A percentile compares a stretch with the other conserved stretches of the same genome.
These are phyloP conservation scores for Rhegmatorhina hoffmannsi DNA, from an alignment of 2,113 vertebrate species.

Conservation along the genomic window DNA sequence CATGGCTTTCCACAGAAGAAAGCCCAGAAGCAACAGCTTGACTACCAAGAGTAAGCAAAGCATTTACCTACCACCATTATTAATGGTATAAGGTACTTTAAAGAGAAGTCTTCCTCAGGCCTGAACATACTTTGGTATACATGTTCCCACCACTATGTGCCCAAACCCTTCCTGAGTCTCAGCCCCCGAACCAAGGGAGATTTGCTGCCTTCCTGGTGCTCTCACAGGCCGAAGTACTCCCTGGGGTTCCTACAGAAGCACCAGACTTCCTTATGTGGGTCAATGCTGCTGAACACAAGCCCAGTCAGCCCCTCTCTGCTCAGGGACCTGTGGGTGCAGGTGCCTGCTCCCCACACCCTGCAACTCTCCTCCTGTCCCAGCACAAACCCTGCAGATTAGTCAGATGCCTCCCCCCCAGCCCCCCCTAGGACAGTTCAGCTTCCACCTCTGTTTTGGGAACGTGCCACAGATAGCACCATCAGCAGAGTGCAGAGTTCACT, in stretches of 20 bases:
- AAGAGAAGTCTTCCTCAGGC: background rate
- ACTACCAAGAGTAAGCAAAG: background rate
- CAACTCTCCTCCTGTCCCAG: background rate
- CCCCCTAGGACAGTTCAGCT: background rate
- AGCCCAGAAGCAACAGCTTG: background rate
- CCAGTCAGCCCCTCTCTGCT: background rate
- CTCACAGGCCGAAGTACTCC: background rate
- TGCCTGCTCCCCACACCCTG: background rate
- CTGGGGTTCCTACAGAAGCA: background rate
- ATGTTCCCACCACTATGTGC: background rate
- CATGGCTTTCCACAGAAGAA: background rate
- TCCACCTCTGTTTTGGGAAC: background rate
- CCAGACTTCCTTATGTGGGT: background rate
- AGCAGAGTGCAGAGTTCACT: background rate
- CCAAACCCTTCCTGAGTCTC: background rate
- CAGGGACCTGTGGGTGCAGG: background rate
- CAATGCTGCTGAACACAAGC: background rate
- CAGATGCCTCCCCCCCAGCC: background rate
- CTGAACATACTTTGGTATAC: background rate
- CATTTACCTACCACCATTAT: background rate
- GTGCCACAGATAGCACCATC: accelerated
- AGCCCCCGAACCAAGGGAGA: background rate
- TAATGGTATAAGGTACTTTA: background rate
- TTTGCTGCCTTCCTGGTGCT: background rate
- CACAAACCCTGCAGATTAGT: background rate